A percentile compares a stretch with the other conserved stretches of the same genome.
Evolutionary conservation across 1,140 invertebrate species (phyloP).

Genomic region (Atta cephalotes): DNA sequence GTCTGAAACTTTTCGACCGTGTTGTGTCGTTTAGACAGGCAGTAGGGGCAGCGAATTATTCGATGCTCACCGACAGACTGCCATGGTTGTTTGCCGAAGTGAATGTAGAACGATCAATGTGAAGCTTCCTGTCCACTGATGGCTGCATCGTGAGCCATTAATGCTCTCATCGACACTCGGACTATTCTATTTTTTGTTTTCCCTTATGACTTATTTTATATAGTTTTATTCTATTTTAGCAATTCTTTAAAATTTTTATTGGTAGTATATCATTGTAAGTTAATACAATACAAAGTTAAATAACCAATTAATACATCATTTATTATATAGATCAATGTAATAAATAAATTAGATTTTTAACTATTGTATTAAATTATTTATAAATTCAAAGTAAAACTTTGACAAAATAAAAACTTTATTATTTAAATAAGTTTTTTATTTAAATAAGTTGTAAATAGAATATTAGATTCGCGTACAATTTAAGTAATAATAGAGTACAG

Average conservation of each 20-base stretch:
- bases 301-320: not conserved
- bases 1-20: conserved; percentile 62
- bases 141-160: conserved; percentile 60
- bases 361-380: not conserved
- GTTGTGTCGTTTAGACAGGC: conserved; percentile 56
- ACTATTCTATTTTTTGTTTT: conserved; percentile 41
- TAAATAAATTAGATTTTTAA: not conserved
- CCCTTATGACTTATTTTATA: not conserved
- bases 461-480: not conserved
- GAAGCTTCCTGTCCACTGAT: conserved; percentile 50
- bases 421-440: not conserved
- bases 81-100: conserved; percentile 56
- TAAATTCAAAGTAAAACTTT: not conserved
- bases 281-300: not conserved
- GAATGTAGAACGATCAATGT: conserved; percentile 64
- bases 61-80: conserved; percentile 41
- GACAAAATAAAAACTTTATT: not conserved
- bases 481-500: not conserved
- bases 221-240: not conserved
- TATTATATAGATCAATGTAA: not conserved
- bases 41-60: conserved; percentile 45
- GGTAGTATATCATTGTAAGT: not conserved
- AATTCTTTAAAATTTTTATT: not conserved
- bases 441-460: not conserved
- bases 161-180: conserved; percentile 36